phyloP scores from a whole-genome alignment of 2,888 invertebrate genomes.

The Asteroscopus sphinx region DNA sequence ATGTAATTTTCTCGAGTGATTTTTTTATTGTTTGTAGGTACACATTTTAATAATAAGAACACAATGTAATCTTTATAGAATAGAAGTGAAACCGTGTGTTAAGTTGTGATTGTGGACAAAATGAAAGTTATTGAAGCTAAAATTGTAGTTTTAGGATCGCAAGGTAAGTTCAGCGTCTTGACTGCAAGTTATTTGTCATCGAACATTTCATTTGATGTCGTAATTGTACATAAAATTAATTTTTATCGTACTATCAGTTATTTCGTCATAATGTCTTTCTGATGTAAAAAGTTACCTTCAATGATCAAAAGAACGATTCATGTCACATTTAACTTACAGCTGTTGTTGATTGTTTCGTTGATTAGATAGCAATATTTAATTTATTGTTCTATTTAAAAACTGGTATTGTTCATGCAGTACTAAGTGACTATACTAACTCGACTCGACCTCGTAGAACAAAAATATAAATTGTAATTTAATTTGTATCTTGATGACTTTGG shows the following conservation, averaged over 20 bases:
- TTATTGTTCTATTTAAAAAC: too few species aligned
- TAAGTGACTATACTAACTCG: too few species aligned
- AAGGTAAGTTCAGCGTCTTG: conserved; percentile 89
- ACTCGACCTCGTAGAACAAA: too few species aligned
- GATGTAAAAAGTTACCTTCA: too few species aligned
- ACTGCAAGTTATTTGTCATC: conserved; percentile 26
- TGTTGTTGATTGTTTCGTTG: too few species aligned
- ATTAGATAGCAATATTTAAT: too few species aligned
- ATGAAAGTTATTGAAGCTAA: conserved; percentile 95
- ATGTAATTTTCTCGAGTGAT: conserved; percentile 33
- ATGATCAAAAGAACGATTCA: too few species aligned
- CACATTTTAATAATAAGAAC: conserved; percentile 27
- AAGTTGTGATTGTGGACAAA: conserved; percentile 61
- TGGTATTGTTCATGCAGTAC: too few species aligned
- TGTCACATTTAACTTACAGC: too few species aligned
- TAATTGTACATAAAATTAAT: conserved; percentile 30
- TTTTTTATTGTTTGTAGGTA: conserved; percentile 39
- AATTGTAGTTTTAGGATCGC: conserved; percentile 95
- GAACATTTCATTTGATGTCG: conserved; percentile 42
- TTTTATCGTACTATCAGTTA: conserved; percentile 20
- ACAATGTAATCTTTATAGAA: conserved; percentile 62
- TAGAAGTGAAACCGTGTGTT: conserved; percentile 21
- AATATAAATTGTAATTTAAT: too few species aligned
- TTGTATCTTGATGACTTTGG: too few species aligned
- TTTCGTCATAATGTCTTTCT: conserved; percentile 16